Conservation (phyloP, 1,140 invertebrate species). For the Laupala kohalensis region DNA sequence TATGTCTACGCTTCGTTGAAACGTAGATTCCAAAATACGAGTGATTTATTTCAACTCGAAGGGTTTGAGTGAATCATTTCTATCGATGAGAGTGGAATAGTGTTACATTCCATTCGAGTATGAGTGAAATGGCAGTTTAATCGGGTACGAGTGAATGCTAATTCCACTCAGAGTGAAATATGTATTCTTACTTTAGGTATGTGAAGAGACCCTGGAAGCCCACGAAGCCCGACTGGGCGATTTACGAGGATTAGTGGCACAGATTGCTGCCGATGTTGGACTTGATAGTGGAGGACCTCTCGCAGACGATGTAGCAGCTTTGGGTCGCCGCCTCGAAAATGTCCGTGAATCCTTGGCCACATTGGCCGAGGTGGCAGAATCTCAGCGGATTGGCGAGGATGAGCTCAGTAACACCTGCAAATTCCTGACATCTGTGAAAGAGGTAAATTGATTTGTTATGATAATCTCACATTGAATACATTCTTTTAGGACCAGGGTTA, state of each 20-base stretch:
- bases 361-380: conserved; percentile 60
- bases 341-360: conserved; percentile 56
- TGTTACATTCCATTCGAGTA: too few relatives aligned
- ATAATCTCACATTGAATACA: too few relatives aligned
- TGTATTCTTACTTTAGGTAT: conserved; percentile 46
- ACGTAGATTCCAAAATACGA: too few relatives aligned
- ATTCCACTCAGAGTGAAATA: too few relatives aligned
- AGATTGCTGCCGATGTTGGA: conserved; percentile 62
- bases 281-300: conserved; percentile 50
- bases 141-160: too few relatives aligned
- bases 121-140: too few relatives aligned
- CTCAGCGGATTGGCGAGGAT: conserved; percentile 29
- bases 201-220: conserved; percentile 55
- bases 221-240: conserved; percentile 53
- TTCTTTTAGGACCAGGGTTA: too few relatives aligned
- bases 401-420: conserved; percentile 42
- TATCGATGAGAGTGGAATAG: too few relatives aligned
- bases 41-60: too few relatives aligned
- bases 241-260: conserved; percentile 54
- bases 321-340: conserved; percentile 61
- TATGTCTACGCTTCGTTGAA: too few relatives aligned
- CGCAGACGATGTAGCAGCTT: conserved; percentile 53
- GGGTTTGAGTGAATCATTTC: too few relatives aligned
- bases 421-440: conserved; percentile 46
- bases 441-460: conserved; percentile 37